A percentile compares a stretch with the other conserved stretches of the same genome.
phyloP scores from a whole-genome alignment of 2,797 vertebrate genomes.

The Thunnus albacares region DNA sequence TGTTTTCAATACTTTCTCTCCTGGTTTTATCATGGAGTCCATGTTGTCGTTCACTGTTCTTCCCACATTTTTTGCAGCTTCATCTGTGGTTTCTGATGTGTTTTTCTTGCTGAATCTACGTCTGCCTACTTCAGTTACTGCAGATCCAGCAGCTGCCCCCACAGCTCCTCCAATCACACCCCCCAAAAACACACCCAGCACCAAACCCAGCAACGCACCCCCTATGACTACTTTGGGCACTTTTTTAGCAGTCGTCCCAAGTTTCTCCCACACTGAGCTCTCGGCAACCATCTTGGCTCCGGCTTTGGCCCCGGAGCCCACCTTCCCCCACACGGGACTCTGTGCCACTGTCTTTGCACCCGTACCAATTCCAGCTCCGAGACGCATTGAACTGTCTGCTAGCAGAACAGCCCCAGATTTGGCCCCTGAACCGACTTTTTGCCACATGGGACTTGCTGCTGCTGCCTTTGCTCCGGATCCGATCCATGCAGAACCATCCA shows the following conservation, averaged over 20 bases:
- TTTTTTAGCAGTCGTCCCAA: conserved; percentile 56
- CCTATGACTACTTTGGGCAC: conserved; percentile 67
- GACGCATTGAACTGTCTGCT: conserved; percentile 53
- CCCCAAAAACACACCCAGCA: conserved; percentile 79
- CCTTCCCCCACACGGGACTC: conserved; percentile 76
- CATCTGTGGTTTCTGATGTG: conserved; percentile 8
- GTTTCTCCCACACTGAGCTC: conserved; percentile 77
- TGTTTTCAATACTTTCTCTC: conserved; percentile 75
- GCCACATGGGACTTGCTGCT: conserved; percentile 72
- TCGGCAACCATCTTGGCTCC: conserved; percentile 74
- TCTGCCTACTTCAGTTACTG: conserved; percentile 75
- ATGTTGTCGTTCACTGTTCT: conserved; percentile 27
- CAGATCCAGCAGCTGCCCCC: conserved; percentile 81
- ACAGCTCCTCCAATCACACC: conserved; percentile 81
- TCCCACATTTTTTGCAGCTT: conserved; percentile 6
- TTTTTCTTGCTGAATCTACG: conserved; percentile 69
- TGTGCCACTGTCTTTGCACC: conserved; percentile 74
- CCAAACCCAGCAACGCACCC: conserved; percentile 75
- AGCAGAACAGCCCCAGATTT: conserved; percentile 62
- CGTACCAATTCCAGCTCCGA: conserved; percentile 65
- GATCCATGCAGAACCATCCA: conserved; percentile 70
- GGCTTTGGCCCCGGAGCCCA: conserved; percentile 73
- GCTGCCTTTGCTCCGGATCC: conserved; percentile 75
- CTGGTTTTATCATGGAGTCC: conserved; percentile 41
- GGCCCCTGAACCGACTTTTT: conserved; percentile 72